A percentile compares a stretch with the other conserved stretches of the same genome.
These are phyloP conservation scores for Ceriagrion tenellum DNA, from an alignment of 2,888 invertebrate species.

Conservation along the genomic window DNA sequence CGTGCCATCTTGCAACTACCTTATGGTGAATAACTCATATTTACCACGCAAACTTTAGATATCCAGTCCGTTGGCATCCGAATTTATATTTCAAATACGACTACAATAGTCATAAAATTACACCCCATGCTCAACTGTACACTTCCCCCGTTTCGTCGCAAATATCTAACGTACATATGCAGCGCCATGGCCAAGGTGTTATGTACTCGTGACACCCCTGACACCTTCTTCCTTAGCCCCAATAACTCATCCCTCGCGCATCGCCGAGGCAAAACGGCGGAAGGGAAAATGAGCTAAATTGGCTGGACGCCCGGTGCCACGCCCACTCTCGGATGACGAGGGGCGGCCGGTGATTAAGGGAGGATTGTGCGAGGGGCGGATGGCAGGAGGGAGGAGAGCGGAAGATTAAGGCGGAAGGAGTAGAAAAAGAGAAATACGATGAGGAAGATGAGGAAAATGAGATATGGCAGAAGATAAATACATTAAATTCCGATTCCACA, in stretches of 20 bases:
- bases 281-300: constrained; percentile 16
- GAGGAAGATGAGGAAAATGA: background rate
- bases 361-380: background rate
- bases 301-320: background rate
- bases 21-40: no score
- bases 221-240: background rate
- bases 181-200: no score
- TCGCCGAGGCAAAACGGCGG: background rate
- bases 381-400: background rate
- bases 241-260: background rate
- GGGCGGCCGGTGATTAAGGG: constrained; percentile 13
- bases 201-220: background rate
- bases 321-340: background rate
- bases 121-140: no score
- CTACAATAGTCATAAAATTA: no score
- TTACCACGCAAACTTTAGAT: no score
- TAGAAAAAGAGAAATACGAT: background rate
- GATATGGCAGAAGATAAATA: background rate
- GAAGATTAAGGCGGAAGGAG: background rate
- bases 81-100: no score
- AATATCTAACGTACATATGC: no score
- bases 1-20: no score
- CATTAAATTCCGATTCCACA: no score
- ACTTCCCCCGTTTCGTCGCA: no score
- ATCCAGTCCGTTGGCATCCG: no score